phyloP scores from a whole-genome alignment of 2,888 invertebrate species.

The Tenthredo amoena region DNA sequence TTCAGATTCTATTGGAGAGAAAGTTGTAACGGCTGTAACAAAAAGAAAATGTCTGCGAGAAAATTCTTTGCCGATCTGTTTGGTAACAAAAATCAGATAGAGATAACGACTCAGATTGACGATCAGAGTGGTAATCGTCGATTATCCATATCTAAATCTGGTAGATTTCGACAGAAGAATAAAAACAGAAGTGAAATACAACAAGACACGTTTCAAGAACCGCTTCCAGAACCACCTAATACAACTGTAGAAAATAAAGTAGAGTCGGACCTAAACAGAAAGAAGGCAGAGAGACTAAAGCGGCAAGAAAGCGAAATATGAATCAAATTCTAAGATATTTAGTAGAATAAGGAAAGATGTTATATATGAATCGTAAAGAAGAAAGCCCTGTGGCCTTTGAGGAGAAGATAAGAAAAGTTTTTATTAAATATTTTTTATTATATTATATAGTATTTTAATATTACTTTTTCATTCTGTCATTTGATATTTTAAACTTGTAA shows the following conservation, averaged over 20 bases:
- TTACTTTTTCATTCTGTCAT: neutral
- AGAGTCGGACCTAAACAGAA: constrained; percentile 21
- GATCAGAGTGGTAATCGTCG: constrained; percentile 52
- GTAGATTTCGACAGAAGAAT: constrained; percentile 55
- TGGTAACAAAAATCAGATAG: constrained; percentile 55
- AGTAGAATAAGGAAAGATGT: neutral
- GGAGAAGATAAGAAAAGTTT: neutral
- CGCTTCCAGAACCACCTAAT: neutral
- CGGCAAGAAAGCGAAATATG: constrained; percentile 47
- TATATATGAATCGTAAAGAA: neutral
- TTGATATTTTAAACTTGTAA: neutral
- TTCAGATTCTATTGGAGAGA: constrained; percentile 3
- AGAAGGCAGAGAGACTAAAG: constrained; percentile 36
- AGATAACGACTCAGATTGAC: constrained; percentile 55
- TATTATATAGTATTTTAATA: neutral
- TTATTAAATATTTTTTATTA: neutral
- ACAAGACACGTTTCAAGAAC: constrained; percentile 55
- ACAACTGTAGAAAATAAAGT: neutral
- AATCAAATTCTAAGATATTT: neutral
- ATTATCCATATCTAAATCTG: constrained; percentile 56
- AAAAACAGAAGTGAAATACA: constrained; percentile 54
- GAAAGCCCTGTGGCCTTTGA: neutral
- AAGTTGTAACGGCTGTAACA: neutral
- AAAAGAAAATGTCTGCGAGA: constrained; percentile 55
- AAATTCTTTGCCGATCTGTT: constrained; percentile 57